Conservation (phyloP, 2,113 vertebrate species). For the Hippocampus zosterae region DNA sequence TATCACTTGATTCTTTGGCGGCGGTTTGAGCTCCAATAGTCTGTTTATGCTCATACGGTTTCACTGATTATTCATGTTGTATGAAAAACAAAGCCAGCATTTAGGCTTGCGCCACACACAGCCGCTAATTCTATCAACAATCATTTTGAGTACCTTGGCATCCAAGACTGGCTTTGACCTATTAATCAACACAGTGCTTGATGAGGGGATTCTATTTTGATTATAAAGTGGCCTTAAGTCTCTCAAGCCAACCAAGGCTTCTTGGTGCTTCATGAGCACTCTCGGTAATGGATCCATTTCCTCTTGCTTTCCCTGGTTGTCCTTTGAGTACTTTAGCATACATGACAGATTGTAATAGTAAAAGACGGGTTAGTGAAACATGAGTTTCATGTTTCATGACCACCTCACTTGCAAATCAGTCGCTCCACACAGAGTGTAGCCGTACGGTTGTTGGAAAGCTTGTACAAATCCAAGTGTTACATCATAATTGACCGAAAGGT, state of each 20-base stretch:
- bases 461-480: neutral
- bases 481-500: neutral
- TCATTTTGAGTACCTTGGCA: neutral
- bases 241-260: conserved; percentile 3
- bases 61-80: neutral
- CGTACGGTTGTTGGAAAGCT: neutral
- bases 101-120: neutral
- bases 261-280: conserved; percentile 35
- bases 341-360: conserved; percentile 19
- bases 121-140: neutral
- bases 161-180: neutral
- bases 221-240: conserved; percentile 9
- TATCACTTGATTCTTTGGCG: neutral
- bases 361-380: neutral
- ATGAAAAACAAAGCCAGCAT: neutral
- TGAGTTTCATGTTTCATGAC: conserved; percentile 38
- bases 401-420: conserved; percentile 23
- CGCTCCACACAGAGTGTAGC: conserved; percentile 1
- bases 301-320: conserved; percentile 16
- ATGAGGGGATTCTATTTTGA: conserved; percentile 9
- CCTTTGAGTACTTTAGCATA: conserved; percentile 4
- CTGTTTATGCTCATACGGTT: neutral
- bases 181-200: conserved; percentile 1
- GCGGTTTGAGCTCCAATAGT: no score
- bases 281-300: conserved; percentile 53